phyloP scores from a whole-genome alignment of 2,888 invertebrate species.

The Hyalella azteca region DNA sequence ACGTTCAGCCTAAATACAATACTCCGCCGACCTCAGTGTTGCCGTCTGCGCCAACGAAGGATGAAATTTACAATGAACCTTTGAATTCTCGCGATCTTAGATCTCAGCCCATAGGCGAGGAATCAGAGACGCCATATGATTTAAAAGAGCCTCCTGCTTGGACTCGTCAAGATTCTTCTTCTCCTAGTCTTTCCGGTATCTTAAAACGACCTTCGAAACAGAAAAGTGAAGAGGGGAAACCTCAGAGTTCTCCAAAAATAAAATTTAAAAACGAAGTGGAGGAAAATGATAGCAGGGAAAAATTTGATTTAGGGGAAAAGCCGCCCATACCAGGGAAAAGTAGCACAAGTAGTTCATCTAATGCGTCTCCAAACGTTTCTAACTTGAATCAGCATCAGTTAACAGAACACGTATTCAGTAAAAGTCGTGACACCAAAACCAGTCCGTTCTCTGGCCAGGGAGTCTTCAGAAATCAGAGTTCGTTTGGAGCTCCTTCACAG shows the following conservation, averaged over 20 bases:
- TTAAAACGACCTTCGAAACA: not conserved
- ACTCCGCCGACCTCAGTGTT: not conserved
- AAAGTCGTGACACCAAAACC: not conserved
- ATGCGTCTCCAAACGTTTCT: slow-evolving; percentile 2
- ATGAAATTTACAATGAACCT: slow-evolving; percentile 25
- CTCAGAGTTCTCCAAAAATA: slow-evolving; percentile 23
- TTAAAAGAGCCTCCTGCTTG: slow-evolving; percentile 9
- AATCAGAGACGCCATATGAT: not conserved
- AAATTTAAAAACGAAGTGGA: not conserved
- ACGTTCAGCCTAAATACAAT: slow-evolving; percentile 47
- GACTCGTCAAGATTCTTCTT: slow-evolving; percentile 16
- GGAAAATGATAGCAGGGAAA: not conserved
- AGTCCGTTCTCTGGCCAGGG: not conserved
- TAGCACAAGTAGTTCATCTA: slow-evolving; percentile 14
- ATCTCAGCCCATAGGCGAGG: slow-evolving; percentile 5
- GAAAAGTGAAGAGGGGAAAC: not conserved
- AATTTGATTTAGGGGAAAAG: not conserved
- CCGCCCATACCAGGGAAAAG: slow-evolving; percentile 35
- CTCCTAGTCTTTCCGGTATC: slow-evolving; percentile 25
- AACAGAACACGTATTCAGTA: not conserved
- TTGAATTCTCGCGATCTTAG: not conserved
- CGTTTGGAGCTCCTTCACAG: not conserved
- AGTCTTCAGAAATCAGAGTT: slow-evolving; percentile 10
- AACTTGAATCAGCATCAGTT: not conserved
- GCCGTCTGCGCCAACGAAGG: slow-evolving; percentile 12